A percentile compares a stretch with the other conserved stretches of the same genome.
Evolutionary conservation across 2,113 vertebrate genomes (phyloP).

Genomic region (Neodontobutis hainanensis): DNA sequence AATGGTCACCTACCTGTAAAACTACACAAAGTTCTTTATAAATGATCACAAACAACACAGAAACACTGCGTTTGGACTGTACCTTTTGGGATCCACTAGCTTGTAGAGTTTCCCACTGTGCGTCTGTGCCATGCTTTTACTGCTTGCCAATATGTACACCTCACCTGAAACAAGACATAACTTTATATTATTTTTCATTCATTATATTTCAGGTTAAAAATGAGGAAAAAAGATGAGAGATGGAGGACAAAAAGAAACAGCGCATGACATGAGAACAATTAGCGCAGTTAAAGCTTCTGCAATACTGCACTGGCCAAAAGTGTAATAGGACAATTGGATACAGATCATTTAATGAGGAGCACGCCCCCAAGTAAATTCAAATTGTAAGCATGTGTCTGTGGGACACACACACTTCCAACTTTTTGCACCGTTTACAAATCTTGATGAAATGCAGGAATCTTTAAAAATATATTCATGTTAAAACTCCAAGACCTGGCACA

Average conservation of each 20-base stretch:
- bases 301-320: constrained; percentile 59
- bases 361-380: constrained; percentile 72
- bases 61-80: constrained; percentile 20
- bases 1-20: too few species aligned
- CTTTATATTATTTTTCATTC: not conserved
- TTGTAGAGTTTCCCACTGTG: constrained; percentile 97
- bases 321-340: constrained; percentile 66
- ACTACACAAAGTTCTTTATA: not conserved
- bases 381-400: constrained; percentile 78
- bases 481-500: constrained; percentile 53
- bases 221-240: constrained; percentile 12
- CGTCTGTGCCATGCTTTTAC: constrained; percentile 93
- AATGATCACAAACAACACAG: not conserved
- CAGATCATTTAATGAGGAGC: constrained; percentile 75
- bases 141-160: constrained; percentile 93
- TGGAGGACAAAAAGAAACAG: constrained; percentile 8
- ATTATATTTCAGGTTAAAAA: not conserved
- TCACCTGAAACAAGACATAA: constrained; percentile 84
- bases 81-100: constrained; percentile 97
- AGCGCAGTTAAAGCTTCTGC: constrained; percentile 47
- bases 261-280: constrained; percentile 15
- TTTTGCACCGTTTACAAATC: constrained; percentile 57
- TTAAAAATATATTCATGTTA: constrained; percentile 59
- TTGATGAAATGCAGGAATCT: constrained; percentile 65
- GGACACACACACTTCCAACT: constrained; percentile 48